These are phyloP conservation scores for Dipodomys spectabilis DNA, from an alignment of 2,113 vertebrate genomes.

Conservation along the genomic window DNA sequence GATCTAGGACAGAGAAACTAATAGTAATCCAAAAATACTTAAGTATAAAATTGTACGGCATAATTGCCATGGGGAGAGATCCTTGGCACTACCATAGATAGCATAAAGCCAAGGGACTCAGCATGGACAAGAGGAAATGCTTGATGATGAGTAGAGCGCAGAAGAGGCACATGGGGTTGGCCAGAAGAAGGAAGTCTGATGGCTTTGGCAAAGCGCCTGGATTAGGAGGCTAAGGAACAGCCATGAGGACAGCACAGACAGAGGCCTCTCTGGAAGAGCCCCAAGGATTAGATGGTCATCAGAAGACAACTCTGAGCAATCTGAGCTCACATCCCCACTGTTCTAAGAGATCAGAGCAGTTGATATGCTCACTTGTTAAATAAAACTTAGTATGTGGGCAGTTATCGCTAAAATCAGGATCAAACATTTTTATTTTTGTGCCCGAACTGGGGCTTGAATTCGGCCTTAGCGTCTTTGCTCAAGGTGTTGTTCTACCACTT, in stretches of 20 bases:
- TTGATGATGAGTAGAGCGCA: background rate
- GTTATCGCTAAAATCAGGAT: background rate
- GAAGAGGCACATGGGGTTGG: background rate
- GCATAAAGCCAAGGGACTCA: background rate
- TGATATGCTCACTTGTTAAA: background rate
- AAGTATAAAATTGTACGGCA: background rate
- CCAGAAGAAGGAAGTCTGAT: background rate
- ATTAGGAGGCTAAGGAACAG: background rate
- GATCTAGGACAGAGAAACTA: background rate
- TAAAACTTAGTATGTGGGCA: background rate
- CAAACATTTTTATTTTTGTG: background rate
- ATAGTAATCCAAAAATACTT: background rate
- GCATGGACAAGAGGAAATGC: background rate
- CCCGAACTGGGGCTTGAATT: too few species aligned
- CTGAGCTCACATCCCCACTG: background rate
- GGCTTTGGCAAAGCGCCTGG: background rate
- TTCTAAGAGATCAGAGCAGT: background rate
- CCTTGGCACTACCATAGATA: background rate
- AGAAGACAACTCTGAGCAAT: background rate
- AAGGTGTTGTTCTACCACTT: too few species aligned
- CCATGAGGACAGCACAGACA: background rate
- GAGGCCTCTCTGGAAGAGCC: background rate
- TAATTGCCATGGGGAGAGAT: background rate
- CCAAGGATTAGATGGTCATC: background rate
- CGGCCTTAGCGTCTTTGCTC: too few species aligned